These are phyloP conservation scores for Amblyraja radiata DNA, from an alignment of 2,797 vertebrate species.

Conservation along the genomic window DNA sequence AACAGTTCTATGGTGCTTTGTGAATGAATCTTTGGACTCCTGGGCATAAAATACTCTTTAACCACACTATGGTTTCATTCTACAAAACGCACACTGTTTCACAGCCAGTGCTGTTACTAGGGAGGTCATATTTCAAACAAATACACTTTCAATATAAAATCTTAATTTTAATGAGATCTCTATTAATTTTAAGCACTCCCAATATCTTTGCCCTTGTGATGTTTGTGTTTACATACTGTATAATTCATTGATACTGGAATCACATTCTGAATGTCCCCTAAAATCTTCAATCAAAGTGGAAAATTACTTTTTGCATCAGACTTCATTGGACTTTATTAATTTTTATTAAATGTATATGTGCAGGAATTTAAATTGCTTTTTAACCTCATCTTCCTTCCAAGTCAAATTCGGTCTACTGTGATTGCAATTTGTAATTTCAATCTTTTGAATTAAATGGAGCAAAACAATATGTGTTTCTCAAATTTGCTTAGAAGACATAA, in stretches of 20 bases:
- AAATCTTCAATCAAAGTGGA: not conserved
- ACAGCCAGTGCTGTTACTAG: not conserved
- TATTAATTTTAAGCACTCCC: not conserved
- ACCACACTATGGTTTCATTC: not conserved
- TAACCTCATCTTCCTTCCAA: not conserved
- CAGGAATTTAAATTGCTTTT: not conserved
- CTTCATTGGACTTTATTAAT: not conserved
- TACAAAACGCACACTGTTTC: conserved; percentile 20
- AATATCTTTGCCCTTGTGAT: not conserved
- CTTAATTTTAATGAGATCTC: not conserved
- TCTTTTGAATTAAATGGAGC: not conserved
- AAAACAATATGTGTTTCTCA: too few relatives aligned
- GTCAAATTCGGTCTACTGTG: not conserved
- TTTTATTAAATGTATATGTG: not conserved
- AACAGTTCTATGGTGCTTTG: conserved; percentile 26
- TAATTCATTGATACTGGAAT: not conserved
- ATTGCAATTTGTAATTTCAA: not conserved
- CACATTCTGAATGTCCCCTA: not conserved
- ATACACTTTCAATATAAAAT: not conserved
- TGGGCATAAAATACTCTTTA: conserved; percentile 15
- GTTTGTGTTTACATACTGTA: not conserved
- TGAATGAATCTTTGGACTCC: conserved; percentile 25
- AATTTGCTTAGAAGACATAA: too few relatives aligned
- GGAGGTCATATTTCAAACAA: conserved; percentile 27
- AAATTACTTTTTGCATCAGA: not conserved